Percentiles rank a stretch among this genome's conserved stretches.
Conservation (phyloP, 2,888 invertebrate species). For the Digitonthophagus gazella region DNA sequence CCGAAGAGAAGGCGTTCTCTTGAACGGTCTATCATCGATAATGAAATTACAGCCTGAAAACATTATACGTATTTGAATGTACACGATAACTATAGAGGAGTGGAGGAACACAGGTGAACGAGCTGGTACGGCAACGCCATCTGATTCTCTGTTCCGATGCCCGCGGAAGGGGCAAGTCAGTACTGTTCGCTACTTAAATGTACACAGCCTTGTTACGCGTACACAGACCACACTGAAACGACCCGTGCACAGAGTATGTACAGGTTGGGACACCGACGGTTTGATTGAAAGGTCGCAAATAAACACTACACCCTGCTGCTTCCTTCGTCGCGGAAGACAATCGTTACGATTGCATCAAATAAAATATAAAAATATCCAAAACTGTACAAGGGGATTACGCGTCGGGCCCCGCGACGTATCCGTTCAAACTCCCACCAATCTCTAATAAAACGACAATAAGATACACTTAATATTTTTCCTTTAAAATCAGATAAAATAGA, state of each 20-base stretch:
- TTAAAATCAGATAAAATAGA: too few relatives aligned
- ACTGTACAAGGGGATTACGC: conserved; percentile 47
- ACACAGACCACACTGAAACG: conserved; percentile 52
- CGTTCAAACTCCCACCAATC: too few relatives aligned
- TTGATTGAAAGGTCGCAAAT: conserved; percentile 53
- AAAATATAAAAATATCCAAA: conserved; percentile 52
- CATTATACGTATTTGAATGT: conserved; percentile 38
- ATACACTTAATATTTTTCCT: too few relatives aligned
- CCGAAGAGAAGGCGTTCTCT: background rate
- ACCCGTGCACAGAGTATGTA: conserved; percentile 51
- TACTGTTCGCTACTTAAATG: conserved; percentile 48
- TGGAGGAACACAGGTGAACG: conserved; percentile 40
- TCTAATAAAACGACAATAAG: too few relatives aligned
- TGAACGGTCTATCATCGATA: conserved; percentile 28
- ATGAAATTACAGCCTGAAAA: conserved; percentile 42
- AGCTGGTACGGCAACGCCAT: conserved; percentile 38
- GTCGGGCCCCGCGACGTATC: background rate
- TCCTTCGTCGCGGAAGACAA: conserved; percentile 53
- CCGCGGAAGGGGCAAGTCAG: conserved; percentile 32
- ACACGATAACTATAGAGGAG: conserved; percentile 37
- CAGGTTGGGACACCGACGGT: conserved; percentile 47
- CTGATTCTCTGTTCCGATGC: conserved; percentile 3
- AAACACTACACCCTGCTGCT: conserved; percentile 53
- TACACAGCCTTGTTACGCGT: conserved; percentile 54
- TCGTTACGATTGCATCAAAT: conserved; percentile 53